Base-by-base conservation (phyloP, 1,140 invertebrate species). In the Aradophagus sp. region DNA sequence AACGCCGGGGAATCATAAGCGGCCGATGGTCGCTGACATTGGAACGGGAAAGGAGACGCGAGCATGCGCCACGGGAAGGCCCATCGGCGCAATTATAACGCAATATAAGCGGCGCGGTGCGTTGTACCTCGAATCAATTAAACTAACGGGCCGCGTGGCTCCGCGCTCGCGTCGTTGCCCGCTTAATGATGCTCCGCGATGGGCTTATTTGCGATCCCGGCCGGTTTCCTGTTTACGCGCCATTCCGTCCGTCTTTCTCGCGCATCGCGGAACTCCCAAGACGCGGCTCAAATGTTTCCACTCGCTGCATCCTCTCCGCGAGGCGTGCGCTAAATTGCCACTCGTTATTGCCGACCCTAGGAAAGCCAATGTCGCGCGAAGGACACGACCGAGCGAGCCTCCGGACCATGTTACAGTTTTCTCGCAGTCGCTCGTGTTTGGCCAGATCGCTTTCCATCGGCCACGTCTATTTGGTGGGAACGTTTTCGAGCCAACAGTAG, bases 151-250 rank as follows among this genome's bases (percentile, higher is more conserved):
- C 42, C 59, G 45, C 47, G 59, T 59, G 41, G 48, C 59, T 53
- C 52, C 38, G 59, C 52, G 59, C 39, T 61, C 67, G 26, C 74
- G 75, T 74, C 73, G 73, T 77, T 77, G 73, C 44, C 76, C 78
- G 77, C 73, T 79, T 78, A 80, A 80, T 72, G 78, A 80, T 77
- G 52, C 53, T 47, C 47, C 67, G 35, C 73, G 75, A 70, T 79
- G 44, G 53, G 55, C 72, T 75, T 77, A 79, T 80, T 78, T 79
- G 77, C 77, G 74, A 78, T 68, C 72, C 52, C 31, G 41, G 50
- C 68, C 29, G 17, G 41, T 67, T 76, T 76, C 74, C 73, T 75
- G 74, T 78, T 81, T 77, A 74, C 66, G 73, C 53, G 52, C 56
- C 45, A 47, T 74, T 45, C 59, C 48, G 50, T 52, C 50, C 53